These are phyloP conservation scores for pig (Sus scrofa) DNA, from an alignment of 2,113 vertebrate species.

Conservation along the genomic window DNA sequence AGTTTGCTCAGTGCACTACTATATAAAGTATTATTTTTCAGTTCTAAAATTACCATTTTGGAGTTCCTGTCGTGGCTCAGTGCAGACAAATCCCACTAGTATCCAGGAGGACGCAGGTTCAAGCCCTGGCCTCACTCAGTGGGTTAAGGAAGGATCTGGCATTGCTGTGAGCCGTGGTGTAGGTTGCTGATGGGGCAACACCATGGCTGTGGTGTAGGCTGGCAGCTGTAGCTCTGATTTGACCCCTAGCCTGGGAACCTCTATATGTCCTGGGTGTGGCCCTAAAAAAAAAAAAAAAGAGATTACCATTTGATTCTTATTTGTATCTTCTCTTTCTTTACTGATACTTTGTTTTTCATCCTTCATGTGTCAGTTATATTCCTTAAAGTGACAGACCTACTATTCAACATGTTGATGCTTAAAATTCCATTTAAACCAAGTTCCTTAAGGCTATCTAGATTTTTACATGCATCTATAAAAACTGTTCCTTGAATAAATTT, in stretches of 20 bases:
- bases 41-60: neutral
- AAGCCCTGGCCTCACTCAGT: too few relatives aligned
- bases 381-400: neutral
- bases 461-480: slow-evolving; percentile 44
- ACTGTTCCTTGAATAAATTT: slow-evolving; percentile 26
- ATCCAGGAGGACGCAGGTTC: too few relatives aligned
- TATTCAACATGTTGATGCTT: neutral
- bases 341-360: neutral
- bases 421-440: neutral
- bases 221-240: too few relatives aligned
- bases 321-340: neutral
- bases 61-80: too few relatives aligned
- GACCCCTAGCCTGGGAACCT: too few relatives aligned
- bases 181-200: too few relatives aligned
- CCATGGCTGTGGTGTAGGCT: too few relatives aligned
- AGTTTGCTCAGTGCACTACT: neutral
- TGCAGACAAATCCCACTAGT: too few relatives aligned
- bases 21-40: neutral
- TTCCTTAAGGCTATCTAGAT: neutral
- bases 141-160: too few relatives aligned
- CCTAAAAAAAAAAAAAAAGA: too few relatives aligned
- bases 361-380: neutral
- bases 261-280: too few relatives aligned
- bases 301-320: neutral
- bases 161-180: too few relatives aligned